phyloP scores from a whole-genome alignment of 2,113 vertebrate species.

The Sapayoa aenigma region DNA sequence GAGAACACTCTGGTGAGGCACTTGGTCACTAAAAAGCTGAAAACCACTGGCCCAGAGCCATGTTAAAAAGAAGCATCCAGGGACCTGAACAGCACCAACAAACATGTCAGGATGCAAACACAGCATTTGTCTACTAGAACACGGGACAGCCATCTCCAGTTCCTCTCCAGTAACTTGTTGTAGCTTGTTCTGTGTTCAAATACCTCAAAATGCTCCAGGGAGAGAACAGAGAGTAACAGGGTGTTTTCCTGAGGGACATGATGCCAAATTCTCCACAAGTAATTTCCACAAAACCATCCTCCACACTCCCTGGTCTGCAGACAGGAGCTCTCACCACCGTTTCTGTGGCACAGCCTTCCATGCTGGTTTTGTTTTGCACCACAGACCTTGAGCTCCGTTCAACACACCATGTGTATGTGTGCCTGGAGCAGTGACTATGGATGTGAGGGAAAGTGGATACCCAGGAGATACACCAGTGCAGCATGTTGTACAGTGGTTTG shows the following conservation, averaged over 20 bases:
- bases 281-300: background rate
- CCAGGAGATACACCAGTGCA: background rate
- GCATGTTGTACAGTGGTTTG: background rate
- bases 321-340: background rate
- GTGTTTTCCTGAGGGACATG: background rate
- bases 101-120: background rate
- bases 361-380: background rate
- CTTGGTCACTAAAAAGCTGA: background rate
- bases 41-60: background rate
- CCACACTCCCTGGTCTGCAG: background rate
- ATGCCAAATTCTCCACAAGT: background rate
- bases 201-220: background rate
- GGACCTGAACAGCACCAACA: background rate
- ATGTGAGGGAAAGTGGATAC: background rate
- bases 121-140: background rate
- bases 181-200: background rate
- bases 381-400: background rate
- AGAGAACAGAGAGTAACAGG: background rate
- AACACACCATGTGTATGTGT: accelerated
- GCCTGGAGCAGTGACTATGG: background rate
- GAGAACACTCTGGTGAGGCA: background rate
- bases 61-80: background rate
- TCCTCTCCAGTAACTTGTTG: background rate
- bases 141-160: background rate
- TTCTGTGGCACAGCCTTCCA: background rate